Base-by-base conservation (phyloP, 2,888 invertebrate genomes). In the Drosophila buzzatii region DNA sequence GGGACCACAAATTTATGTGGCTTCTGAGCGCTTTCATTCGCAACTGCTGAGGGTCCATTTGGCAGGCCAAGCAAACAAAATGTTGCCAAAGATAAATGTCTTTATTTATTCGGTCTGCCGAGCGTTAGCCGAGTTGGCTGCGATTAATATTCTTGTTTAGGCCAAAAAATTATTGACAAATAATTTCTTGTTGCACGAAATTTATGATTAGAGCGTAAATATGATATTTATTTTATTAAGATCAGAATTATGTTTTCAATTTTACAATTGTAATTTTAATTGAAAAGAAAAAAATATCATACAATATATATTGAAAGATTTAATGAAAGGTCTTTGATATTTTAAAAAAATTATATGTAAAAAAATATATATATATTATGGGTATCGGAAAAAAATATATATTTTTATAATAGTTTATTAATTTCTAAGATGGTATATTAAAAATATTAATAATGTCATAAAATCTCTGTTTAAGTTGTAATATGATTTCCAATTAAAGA, bases 1-100 rank as follows among this genome's bases (percentile, higher is more conserved):
- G 82, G 66, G 74, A 71, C 69, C 80, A 62, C 79, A 81, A 82
- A 85, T 79, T 85, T 82, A 85, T 85, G 82, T 71, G 71, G 68
- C 52, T 58, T 74, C 55, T 51, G 57, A 60, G 53, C 44, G 42
- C 39, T 56, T 58, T 49, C 56, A 63, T 47, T 35, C 41, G 49
- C 23, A 39, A n/a, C 53, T 23, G 39, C 63, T 45, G 45, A 20
- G 35, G 45, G 35, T 33, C 20, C 44, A 3, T 16, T 16, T 10
- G 39, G 42, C 20, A 47, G 45, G 9, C 45, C 20, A 49, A 41
- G 49, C 51, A 49, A 52, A 20, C 42, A 51, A 44, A 51, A 52
- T 52, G 18, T 10, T n/a, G 44, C 51, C 44, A 65, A 49, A 49
- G 39, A 66, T 53, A 53, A 66, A 66, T 65, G 51, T 37, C 64